Base-by-base conservation (phyloP, 1,140 invertebrate species). In the Drosophila melanogaster region DNA sequence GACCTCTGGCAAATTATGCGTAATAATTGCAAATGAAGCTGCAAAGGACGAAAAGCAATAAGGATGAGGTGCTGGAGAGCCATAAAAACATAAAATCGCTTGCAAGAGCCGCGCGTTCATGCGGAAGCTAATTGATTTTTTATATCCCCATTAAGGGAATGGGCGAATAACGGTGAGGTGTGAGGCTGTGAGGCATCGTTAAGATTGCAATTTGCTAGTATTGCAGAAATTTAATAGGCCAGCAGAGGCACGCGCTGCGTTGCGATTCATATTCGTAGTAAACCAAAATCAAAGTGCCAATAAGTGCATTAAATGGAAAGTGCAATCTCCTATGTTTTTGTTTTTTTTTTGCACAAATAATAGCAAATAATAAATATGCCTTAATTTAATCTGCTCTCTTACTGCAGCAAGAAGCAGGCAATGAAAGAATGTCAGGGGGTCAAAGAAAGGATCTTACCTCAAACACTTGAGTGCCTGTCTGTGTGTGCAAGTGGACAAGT, bases 11-110 rank as follows among this genome's bases (percentile, higher is more conserved):
- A 85, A 85, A 85, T 85, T 86, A 85, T 80, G 81, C 77, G 73
- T 77, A 81, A 85, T 85, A 85, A 85, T 85, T 85, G 81, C 73
- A 80, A 73, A 85, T 61, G 58, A 79, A 60, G 41, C 41, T 49
- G 50, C 22, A 61, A 66, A 41, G 15, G 49, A 51, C 49, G 49
- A 35, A 15, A 33, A 7, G 22, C 15, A 24, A 38, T 40, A 26
- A 38, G 37, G 30, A 49, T 61, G 46, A 17, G 49, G 50, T 55
- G 30, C 24, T 30, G 35, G 50, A 15, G 17, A 40, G 30, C 22
- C 49, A 70, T 79, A 66, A 80, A 67, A 43, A 53, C 46, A 74
- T 67, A 60, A 70, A 79, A 55, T 17, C 49, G 33, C 33, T 33
- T 54, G 46, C 49, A 66, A 38, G 49, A 66, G 49, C 50, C 47